Evolutionary conservation across 1,140 invertebrate species (phyloP), one percentile per base, ranked within the genome.

Genomic region (Diabrotica undecimpunctata): DNA sequence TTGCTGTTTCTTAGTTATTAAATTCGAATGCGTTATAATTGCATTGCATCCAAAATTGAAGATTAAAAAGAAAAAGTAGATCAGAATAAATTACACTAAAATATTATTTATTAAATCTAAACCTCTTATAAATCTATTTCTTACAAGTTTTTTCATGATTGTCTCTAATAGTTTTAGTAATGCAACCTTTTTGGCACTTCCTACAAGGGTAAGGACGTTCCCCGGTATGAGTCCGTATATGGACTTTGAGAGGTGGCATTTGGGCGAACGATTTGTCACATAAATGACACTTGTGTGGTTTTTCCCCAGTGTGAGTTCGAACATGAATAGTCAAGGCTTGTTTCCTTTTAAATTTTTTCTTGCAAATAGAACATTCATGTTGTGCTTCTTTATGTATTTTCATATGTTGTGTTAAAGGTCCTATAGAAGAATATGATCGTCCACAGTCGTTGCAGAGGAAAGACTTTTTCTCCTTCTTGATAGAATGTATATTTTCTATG

Each of bases 151-250:
- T 46, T 46, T 46, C 8, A 46, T 5, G 41, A 2, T 8, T 46
- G n/a, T 5, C 41, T 46, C n/a, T 46, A 46, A 8, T 8, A 46
- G 41, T 10, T n/a, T n/a, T 46, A 46, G 41, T 46, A 10, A 5
- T 66, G 72, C 86, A 87, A 0, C 83, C 82, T 72, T 90, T 86
- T 6, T 82, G 79, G 76, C 90, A 92, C 52, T 83, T 81, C 54
- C 81, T 78, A 74, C 90, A 92, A 70, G 83, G 82, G 75, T 89
- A 91, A 0, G 90, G 90, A 66, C 87, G 83, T 72, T 90, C 87
- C 7, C 90, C 90, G 36, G 88, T 90, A 79, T 92, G 90, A 71
- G 88, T 82, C 71, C 89, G 80, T 67, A 90, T 86, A 78, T 93
- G 91, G 11, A 90, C 88, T 60, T 89, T 85, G 36, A 74, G 56